phyloP scores from a whole-genome alignment of 2,888 invertebrate species.

The Volucella inanis region DNA sequence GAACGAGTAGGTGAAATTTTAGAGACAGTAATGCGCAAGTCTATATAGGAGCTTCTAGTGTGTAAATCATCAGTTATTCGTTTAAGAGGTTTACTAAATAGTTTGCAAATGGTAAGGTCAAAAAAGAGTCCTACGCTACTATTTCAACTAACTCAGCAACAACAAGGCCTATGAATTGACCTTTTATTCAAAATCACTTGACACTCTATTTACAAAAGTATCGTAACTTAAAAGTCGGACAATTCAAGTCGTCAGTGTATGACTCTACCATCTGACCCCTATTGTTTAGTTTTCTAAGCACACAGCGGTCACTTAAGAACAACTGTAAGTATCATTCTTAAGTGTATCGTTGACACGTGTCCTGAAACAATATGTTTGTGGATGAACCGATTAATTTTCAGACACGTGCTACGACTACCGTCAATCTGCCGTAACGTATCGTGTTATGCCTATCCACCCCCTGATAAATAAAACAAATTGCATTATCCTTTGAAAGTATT shows the following conservation, averaged over 20 bases:
- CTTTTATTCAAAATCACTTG: no score
- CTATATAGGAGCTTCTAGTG: no score
- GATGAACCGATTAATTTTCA: conserved; percentile 70
- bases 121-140: no score
- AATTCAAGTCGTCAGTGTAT: conserved; percentile 5
- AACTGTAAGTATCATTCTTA: conserved; percentile 65
- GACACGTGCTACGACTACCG: conserved; percentile 64
- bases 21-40: no score
- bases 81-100: no score
- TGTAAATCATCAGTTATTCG: no score
- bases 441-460: conserved; percentile 44
- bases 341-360: conserved; percentile 73
- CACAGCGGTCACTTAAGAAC: conserved; percentile 70
- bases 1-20: no score
- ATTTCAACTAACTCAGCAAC: no score
- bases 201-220: neutral
- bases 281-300: conserved; percentile 58
- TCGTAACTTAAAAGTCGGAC: conserved; percentile 45
- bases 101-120: no score
- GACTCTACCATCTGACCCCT: conserved; percentile 27
- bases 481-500: conserved; percentile 64
- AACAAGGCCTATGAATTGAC: no score
- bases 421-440: conserved; percentile 66
- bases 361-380: conserved; percentile 68
- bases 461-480: conserved; percentile 69